A percentile compares a stretch with the other conserved stretches of the same genome.
Evolutionary conservation across 2,113 vertebrate species (phyloP).

Genomic region (Ardeotis arabs): DNA sequence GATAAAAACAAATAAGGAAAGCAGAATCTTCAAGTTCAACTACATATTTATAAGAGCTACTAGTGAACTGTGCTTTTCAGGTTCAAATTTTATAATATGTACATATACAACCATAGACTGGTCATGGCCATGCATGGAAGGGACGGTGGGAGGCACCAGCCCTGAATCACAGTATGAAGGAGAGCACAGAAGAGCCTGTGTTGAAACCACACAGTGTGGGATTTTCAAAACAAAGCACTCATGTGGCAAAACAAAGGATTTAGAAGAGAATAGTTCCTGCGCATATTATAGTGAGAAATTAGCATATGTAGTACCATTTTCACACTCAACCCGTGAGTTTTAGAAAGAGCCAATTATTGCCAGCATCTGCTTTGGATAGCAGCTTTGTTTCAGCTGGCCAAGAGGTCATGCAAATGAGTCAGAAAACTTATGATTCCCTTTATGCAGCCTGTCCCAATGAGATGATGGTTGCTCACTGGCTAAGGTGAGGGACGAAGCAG

Average conservation of each 20-base stretch:
- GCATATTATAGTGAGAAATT: conserved; percentile 54
- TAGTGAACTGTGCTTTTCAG: neutral
- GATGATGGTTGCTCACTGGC: neutral
- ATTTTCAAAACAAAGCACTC: conserved; percentile 60
- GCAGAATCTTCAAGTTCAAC: neutral
- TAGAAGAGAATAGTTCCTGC: conserved; percentile 8
- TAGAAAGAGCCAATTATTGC: conserved; percentile 42
- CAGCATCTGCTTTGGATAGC: conserved; percentile 53
- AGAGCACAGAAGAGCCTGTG: neutral
- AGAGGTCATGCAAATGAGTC: neutral
- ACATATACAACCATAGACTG: neutral
- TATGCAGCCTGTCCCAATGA: neutral
- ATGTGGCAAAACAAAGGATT: conserved; percentile 53
- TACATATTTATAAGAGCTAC: neutral
- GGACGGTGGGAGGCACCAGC: neutral
- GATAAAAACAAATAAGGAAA: neutral
- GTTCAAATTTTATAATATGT: neutral
- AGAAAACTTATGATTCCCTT: conserved; percentile 3
- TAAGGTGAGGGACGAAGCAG: neutral
- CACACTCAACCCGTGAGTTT: conserved; percentile 4
- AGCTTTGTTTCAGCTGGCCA: conserved; percentile 35
- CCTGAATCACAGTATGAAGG: neutral
- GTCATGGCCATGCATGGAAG: neutral
- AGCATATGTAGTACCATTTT: conserved; percentile 57
- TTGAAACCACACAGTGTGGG: conserved; percentile 25